Evolutionary conservation across 2,113 vertebrate species (phyloP), one percentile per base, ranked within the genome.

Genomic region (Centrocercus urophasianus): DNA sequence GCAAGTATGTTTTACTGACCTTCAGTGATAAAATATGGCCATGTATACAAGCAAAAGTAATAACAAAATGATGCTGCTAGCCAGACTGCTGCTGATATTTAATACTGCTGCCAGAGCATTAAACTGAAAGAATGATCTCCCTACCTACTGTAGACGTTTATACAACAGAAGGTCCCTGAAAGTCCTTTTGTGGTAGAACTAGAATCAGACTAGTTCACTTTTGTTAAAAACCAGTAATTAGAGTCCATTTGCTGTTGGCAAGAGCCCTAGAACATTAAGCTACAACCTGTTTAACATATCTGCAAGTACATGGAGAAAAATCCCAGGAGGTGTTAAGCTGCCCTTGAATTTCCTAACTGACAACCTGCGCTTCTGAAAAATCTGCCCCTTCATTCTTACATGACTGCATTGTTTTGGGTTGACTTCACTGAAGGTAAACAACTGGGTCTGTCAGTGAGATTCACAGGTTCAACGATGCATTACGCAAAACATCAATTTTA

Each of bases 301-400:
- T 75, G 48, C 57, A 86, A 32, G 38, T 52, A 88, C 56, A 71
- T 2, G 19, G 43, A 92, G 84, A 83, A 93, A 83, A 92, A 83
- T 77, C 78, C 64, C 75, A 91, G 28, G 34, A 18, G 5, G 69
- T 22, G 38, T 80, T 93, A 10, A 81, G 60, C 32, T 83, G 93
- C 56, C 86, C 88, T 95, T 94, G 88, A 83, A 92, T 83, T 86
- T 81, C 21, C 48, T 52, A 83, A 47, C 56, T 42, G 81, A 83
- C 0, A 8, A 79, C 67, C 54, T 50, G 32, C 20, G n/a, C 71
- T 88, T 63, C 73, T 84, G 74, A 89, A 93, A 92, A 79, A 34
- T 36, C 27, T 43, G 65, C 16, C 1, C 0, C 8, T 52, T 70
- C 74, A 70, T 59, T 91, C 71, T 85, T 65, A 48, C 0, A 1